A percentile compares a stretch with the other conserved stretches of the same genome.
These are phyloP conservation scores for Phoebastria nigripes DNA, from an alignment of 2,797 vertebrate species.

Conservation along the genomic window DNA sequence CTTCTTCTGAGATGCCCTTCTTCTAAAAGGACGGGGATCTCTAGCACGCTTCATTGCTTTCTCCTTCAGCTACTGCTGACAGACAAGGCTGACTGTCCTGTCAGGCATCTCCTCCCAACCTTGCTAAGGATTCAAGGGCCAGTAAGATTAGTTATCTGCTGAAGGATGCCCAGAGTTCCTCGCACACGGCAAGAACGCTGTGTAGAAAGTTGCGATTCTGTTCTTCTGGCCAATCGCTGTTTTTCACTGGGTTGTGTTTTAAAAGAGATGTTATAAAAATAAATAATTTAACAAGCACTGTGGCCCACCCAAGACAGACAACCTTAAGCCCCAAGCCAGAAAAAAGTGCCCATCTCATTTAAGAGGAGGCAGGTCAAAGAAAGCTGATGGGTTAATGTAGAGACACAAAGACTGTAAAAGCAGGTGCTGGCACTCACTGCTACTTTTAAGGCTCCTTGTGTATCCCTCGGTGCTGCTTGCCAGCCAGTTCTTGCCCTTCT, in stretches of 20 bases:
- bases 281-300: not conserved
- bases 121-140: not conserved
- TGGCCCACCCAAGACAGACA: not conserved
- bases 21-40: not conserved
- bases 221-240: fast-evolving
- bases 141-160: not conserved
- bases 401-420: not conserved
- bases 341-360: not conserved
- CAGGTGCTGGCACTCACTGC: not conserved
- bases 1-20: not conserved
- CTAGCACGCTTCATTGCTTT: not conserved
- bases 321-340: not conserved
- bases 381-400: not conserved
- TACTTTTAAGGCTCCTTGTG: not conserved
- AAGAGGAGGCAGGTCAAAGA: not conserved
- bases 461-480: not conserved
- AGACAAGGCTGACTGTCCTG: not conserved
- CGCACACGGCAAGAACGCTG: not conserved
- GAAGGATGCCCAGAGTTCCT: not conserved
- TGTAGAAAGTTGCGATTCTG: not conserved
- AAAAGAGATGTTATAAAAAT: not conserved
- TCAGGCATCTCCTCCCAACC: not conserved
- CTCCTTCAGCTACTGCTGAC: not conserved
- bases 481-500: not conserved
- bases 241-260: not conserved